Conservation (phyloP, 2,888 invertebrate genomes). For the Apotomis capreana region DNA sequence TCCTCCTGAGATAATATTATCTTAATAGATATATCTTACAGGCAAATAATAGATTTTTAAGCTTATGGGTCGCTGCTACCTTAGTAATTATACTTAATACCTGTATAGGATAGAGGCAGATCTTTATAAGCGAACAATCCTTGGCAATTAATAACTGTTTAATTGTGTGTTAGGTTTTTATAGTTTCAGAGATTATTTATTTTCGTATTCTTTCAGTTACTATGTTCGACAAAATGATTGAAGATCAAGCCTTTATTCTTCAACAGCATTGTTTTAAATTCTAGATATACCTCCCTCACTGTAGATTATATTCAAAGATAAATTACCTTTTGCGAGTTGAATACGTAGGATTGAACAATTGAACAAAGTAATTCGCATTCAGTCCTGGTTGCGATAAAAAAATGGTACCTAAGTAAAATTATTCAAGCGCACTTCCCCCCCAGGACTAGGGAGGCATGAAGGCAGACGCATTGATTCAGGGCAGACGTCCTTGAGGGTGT, state of each 20-base stretch:
- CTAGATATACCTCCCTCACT: not conserved
- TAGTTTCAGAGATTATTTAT: no score
- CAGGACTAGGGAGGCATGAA: conserved; percentile 22
- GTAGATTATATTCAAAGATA: not conserved
- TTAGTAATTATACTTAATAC: no score
- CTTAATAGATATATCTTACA: no score
- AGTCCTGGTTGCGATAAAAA: conserved; percentile 17
- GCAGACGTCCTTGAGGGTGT: conserved; percentile 39
- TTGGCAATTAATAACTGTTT: no score
- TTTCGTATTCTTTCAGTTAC: no score
- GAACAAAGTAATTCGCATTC: conserved; percentile 11
- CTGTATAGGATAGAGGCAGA: no score
- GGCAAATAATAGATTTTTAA: no score
- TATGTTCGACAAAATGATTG: not conserved
- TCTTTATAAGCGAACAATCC: no score
- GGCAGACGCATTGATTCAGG: conserved; percentile 24
- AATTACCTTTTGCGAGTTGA: not conserved
- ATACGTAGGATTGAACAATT: not conserved
- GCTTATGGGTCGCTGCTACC: no score
- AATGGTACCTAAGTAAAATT: not conserved
- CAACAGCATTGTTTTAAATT: not conserved
- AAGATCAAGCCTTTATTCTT: not conserved
- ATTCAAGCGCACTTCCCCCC: conserved; percentile 23
- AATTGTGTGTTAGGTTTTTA: no score
- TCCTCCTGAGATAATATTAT: not conserved